Conservation (phyloP, 1,140 invertebrate genomes). For the Aplysia californica region DNA sequence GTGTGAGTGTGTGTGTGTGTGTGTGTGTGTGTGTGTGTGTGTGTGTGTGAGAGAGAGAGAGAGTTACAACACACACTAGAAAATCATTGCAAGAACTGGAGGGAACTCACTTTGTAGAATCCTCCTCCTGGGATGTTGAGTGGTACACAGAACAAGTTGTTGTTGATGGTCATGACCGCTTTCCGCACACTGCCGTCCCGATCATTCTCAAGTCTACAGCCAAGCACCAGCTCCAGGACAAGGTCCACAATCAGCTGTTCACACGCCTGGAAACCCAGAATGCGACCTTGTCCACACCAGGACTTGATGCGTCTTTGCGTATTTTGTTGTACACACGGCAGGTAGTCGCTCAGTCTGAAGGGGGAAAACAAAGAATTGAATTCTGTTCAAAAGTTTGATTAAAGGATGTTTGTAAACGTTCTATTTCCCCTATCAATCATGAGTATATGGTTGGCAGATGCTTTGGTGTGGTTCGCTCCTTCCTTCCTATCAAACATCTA, state of each 20-base stretch:
- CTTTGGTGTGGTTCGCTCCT: too few species aligned
- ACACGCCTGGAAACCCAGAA: slow-evolving; percentile 24
- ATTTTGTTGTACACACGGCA: slow-evolving; percentile 20
- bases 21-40: background rate
- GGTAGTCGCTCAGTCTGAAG: slow-evolving; percentile 19
- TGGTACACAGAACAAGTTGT: slow-evolving; percentile 43
- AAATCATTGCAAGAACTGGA: too few species aligned
- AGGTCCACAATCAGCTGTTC: slow-evolving; percentile 21
- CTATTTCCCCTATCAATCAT: too few species aligned
- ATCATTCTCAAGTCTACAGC: background rate
- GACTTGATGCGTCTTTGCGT: slow-evolving; percentile 12
- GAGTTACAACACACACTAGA: background rate
- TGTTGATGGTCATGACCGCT: slow-evolving; percentile 26
- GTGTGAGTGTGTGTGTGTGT: background rate
- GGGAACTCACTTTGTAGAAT: slow-evolving; percentile 39
- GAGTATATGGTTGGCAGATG: too few species aligned
- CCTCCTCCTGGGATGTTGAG: slow-evolving; percentile 38
- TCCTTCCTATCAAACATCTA: too few species aligned
- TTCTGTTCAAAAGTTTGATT: too few species aligned
- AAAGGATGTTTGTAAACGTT: too few species aligned
- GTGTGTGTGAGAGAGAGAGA: too few species aligned
- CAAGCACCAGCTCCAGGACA: slow-evolving; percentile 24
- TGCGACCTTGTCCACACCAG: slow-evolving; percentile 5
- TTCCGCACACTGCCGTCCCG: slow-evolving; percentile 7
- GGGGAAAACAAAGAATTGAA: too few species aligned